Evolutionary conservation across 2,113 vertebrate species (phyloP).

Genomic region (Prietella phreatophila): DNA sequence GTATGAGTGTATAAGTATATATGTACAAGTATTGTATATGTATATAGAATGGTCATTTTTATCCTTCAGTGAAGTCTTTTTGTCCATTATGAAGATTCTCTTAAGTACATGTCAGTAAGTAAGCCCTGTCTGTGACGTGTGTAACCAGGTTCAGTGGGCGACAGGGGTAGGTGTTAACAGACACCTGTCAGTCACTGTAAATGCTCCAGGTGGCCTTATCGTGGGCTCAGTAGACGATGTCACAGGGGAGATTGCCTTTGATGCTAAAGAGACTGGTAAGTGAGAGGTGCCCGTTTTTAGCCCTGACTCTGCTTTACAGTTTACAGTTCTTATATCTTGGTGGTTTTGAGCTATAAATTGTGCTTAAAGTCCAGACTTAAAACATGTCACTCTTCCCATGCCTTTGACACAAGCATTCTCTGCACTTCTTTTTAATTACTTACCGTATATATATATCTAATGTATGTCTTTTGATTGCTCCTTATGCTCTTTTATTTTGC

Average conservation of each 20-base stretch:
- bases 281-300: background rate
- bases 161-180: conserved; percentile 78
- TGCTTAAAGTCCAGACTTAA: background rate
- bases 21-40: background rate
- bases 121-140: conserved; percentile 23
- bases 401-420: background rate
- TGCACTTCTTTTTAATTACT: background rate
- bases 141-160: conserved; percentile 83
- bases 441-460: background rate
- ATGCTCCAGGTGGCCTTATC: conserved; percentile 73
- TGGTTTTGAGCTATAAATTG: background rate
- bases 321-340: background rate
- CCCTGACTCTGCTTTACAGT: background rate
- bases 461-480: background rate
- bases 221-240: conserved; percentile 71
- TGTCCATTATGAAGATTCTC: background rate
- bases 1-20: background rate
- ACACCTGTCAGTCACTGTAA: conserved; percentile 75
- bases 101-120: background rate
- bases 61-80: background rate
- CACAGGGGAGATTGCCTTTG: conserved; percentile 84
- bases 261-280: conserved; percentile 81
- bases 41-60: background rate
- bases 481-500: background rate
- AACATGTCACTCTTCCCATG: background rate